Base-by-base conservation (phyloP, 2,888 invertebrate genomes). In the Drosophila greeni region DNA sequence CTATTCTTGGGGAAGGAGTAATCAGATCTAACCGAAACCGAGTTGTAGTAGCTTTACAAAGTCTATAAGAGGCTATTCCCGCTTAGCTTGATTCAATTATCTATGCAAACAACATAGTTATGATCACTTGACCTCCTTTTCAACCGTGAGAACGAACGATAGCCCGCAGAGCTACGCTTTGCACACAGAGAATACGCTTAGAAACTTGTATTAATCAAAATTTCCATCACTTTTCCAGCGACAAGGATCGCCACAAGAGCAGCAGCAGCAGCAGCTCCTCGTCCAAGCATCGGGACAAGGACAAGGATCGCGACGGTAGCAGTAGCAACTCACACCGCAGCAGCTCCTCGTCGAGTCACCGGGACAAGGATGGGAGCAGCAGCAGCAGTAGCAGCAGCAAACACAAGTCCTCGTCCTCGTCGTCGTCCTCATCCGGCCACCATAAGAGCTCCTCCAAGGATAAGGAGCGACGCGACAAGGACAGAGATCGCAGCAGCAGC, bases 401-500 rank as follows among this genome's bases (percentile, higher is more conserved):
- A 73, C 89, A 90, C 76, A 88, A 87, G 72, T 82, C 84, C 34
- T 77, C 82, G 11, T 83, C n/a, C n/a, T n/a, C 84, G 11, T 85
- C 86, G 12, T 85, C 85, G 87, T 83, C 90, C 86, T 82, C 90
- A 88, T 79, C 79, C 7, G 71, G 73, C 31, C 84, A 85, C 59
- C 83, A 89, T 47, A 86, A 87, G 67, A 78, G 75, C 48, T 87
- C 86, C 6, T 84, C 84, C 26, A 88, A 86, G 62, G 88, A 88
- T 58, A 88, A 87, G 51, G 85, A 91, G 8, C 80, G 86, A 90
- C 85, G 89, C 59, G 89, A 90, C 72, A 86, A 80, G 52, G 90
- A 85, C 73, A 84, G 76, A 40, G 90, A 85, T 60, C 85, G 83
- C 62, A 87, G 88, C 49, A 86, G 85, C 29, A 88, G 88, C 66